Evolutionary conservation across 2,797 vertebrate genomes (phyloP).

Genomic region (Erethizon dorsatum): DNA sequence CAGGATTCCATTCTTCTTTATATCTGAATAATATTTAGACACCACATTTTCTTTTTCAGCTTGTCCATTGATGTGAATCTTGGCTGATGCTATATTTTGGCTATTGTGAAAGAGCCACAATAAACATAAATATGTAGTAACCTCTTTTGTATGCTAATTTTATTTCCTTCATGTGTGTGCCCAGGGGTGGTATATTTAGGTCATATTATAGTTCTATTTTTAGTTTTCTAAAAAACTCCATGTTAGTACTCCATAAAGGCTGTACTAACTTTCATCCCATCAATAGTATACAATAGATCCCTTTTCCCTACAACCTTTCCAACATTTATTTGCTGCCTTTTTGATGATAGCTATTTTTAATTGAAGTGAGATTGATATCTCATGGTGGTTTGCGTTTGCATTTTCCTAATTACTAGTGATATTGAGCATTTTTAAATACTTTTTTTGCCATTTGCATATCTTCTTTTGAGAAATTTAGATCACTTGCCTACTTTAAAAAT

Average conservation of each 20-base stretch:
- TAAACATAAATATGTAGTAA: background rate
- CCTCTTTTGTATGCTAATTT: background rate
- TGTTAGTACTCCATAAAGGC: background rate
- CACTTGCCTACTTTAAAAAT: background rate
- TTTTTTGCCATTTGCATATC: background rate
- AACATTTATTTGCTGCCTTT: no score
- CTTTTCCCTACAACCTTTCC: no score
- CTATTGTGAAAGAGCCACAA: background rate
- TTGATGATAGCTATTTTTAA: background rate
- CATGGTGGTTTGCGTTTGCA: background rate
- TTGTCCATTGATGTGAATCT: background rate
- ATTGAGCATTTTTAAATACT: background rate
- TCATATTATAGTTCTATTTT: background rate
- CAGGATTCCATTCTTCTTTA: background rate
- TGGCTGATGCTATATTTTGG: background rate
- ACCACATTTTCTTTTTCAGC: no score
- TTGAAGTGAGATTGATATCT: background rate
- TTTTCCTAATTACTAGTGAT: background rate
- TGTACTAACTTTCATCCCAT: background rate
- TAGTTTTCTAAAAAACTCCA: background rate
- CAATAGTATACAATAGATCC: no score
- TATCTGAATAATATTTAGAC: no score
- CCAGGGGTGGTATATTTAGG: background rate
- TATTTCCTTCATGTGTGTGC: background rate
- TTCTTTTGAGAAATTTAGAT: background rate